These are phyloP conservation scores for Cephalophus harveyi DNA, from an alignment of 2,113 vertebrate species.

Conservation along the genomic window DNA sequence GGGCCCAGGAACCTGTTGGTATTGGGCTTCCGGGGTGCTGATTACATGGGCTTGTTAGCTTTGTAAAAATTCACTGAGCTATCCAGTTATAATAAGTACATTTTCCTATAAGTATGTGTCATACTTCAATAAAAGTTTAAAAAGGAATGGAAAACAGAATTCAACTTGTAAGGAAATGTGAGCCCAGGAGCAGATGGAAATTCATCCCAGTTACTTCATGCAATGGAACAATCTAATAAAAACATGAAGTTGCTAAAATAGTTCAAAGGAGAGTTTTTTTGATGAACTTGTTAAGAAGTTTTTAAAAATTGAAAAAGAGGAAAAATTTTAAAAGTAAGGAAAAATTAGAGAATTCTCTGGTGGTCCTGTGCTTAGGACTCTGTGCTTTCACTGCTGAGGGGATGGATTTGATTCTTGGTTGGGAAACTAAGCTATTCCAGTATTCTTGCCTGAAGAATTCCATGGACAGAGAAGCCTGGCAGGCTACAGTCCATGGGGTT, in stretches of 20 bases:
- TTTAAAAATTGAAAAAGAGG: not conserved
- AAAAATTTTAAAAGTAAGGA: not conserved
- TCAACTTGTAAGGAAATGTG: not conserved
- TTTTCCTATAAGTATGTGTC: rapidly evolving
- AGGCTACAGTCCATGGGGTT: not conserved
- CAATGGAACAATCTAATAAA: not conserved
- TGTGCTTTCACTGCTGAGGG: not conserved
- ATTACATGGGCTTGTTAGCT: not conserved
- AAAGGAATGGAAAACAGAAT: not conserved
- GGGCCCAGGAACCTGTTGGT: not conserved
- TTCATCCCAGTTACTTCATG: not conserved
- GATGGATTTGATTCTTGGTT: not conserved
- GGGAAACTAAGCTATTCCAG: not conserved
- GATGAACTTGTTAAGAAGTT: not conserved
- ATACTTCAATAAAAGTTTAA: not conserved
- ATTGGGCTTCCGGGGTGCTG: not conserved
- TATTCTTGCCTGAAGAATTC: not conserved
- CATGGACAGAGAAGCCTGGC: not conserved
- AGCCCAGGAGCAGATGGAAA: not conserved
- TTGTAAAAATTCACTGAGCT: not conserved
- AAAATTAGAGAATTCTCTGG: not conserved
- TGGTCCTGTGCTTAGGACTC: not conserved
- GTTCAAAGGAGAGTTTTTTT: not conserved
- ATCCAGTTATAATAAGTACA: not conserved
- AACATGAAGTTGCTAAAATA: not conserved